A percentile compares a stretch with the other conserved stretches of the same genome.
phyloP scores from a whole-genome alignment of 1,140 invertebrate genomes.

The Oreohelix idahoensis region DNA sequence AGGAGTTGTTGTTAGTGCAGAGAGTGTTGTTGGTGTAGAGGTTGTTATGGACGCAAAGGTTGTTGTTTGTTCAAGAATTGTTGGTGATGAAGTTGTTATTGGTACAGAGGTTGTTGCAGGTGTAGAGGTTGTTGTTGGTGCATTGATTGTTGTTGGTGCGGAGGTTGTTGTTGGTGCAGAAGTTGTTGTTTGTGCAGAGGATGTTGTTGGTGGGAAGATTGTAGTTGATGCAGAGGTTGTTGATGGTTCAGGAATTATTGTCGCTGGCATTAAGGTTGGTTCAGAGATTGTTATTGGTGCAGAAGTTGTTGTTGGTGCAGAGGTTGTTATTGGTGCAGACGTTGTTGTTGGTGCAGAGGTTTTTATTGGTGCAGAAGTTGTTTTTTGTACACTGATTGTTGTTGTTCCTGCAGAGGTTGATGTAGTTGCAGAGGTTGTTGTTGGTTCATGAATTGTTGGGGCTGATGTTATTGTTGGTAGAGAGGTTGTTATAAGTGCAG shows the following conservation, averaged over 20 bases:
- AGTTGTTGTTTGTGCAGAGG: background rate
- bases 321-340: background rate
- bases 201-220: background rate
- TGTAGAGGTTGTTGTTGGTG: background rate
- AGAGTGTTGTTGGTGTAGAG: background rate
- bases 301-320: background rate
- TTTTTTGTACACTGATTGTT: too few species aligned
- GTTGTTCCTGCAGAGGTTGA: background rate
- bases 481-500: background rate
- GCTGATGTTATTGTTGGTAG: background rate
- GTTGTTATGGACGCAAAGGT: background rate
- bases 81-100: background rate
- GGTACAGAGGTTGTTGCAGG: background rate
- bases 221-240: background rate
- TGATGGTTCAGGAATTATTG: slow-evolving; percentile 1
- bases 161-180: background rate
- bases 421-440: background rate
- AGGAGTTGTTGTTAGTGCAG: background rate
- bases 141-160: background rate
- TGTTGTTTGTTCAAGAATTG: too few species aligned
- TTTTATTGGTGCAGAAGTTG: background rate
- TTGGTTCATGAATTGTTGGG: too few species aligned
- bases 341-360: too few species aligned
- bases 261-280: background rate
- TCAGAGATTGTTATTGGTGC: background rate